Evolutionary conservation across 2,888 invertebrate genomes (phyloP).

Genomic region (Epicampocera succincta): DNA sequence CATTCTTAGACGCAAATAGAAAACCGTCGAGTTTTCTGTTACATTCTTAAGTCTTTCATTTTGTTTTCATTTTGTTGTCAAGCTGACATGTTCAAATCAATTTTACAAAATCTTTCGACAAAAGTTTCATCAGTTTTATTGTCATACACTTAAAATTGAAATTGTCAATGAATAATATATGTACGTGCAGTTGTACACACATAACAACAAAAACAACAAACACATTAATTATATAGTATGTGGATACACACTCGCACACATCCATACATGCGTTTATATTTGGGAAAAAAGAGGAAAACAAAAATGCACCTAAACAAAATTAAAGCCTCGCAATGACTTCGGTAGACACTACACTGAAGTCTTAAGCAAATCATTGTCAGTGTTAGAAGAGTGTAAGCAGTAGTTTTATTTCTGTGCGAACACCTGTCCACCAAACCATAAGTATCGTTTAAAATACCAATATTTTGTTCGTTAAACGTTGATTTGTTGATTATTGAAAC

Average conservation of each 20-base stretch:
- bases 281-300: background rate
- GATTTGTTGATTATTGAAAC: slow-evolving; percentile 45
- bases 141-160: slow-evolving; percentile 14
- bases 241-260: background rate
- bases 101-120: slow-evolving; percentile 47
- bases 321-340: slow-evolving; percentile 2
- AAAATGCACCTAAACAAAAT: background rate
- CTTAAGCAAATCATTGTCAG: background rate
- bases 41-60: slow-evolving; percentile 31
- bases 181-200: too few species aligned
- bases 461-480: slow-evolving; percentile 1
- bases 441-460: slow-evolving; percentile 7
- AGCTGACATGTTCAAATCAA: slow-evolving; percentile 53
- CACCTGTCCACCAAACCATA: slow-evolving; percentile 32
- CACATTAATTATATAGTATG: slow-evolving; percentile 8
- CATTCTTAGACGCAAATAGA: too few species aligned
- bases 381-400: background rate
- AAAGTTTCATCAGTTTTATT: slow-evolving; percentile 39
- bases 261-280: slow-evolving; percentile 25
- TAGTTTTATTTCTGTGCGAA: background rate
- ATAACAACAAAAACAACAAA: too few species aligned
- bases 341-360: slow-evolving; percentile 10
- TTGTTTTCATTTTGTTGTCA: slow-evolving; percentile 34
- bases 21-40: too few species aligned
- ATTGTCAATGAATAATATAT: slow-evolving; percentile 9